Evolutionary conservation across 2,113 vertebrate species (phyloP).

Genomic region (Chaetodon auriga): DNA sequence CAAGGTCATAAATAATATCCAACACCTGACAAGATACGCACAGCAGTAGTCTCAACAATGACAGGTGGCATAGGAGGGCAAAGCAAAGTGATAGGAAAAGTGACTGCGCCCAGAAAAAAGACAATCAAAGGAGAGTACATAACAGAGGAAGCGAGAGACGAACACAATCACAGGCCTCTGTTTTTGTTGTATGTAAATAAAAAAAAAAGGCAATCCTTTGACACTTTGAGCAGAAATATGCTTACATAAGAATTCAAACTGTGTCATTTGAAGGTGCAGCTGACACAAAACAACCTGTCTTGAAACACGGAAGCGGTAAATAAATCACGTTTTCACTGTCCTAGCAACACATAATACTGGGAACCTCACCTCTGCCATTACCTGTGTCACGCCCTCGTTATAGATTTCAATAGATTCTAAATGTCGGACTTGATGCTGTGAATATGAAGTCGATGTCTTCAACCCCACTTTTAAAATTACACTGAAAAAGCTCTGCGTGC

Average conservation of each 20-base stretch:
- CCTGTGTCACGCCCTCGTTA: conserved; percentile 35
- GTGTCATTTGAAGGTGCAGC: conserved; percentile 56
- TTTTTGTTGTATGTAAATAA: conserved; percentile 58
- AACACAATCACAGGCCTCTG: conserved; percentile 73
- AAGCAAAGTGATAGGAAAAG: conserved; percentile 77
- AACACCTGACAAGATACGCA: conserved; percentile 86
- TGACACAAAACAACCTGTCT: conserved; percentile 54
- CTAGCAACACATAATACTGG: conserved; percentile 31
- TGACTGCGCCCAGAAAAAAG: conserved; percentile 62
- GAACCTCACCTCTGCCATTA: conserved; percentile 43
- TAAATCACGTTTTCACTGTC: conserved; percentile 34
- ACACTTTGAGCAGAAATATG: conserved; percentile 61
- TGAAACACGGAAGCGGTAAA: conserved; percentile 57
- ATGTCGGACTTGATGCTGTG: conserved; percentile 58
- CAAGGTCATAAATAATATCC: conserved; percentile 88
- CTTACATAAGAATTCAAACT: conserved; percentile 47
- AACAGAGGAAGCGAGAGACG: conserved; percentile 68
- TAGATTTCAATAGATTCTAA: conserved; percentile 28
- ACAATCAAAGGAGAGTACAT: conserved; percentile 58
- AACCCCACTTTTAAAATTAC: conserved; percentile 43
- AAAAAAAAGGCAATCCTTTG: conserved; percentile 48
- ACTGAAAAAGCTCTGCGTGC: conserved; percentile 39
- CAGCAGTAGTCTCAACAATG: conserved; percentile 81
- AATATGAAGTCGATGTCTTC: conserved; percentile 57
- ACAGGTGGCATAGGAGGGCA: conserved; percentile 78